Evolutionary conservation across 2,888 invertebrate species (phyloP).

Genomic region (Lymantria monacha): DNA sequence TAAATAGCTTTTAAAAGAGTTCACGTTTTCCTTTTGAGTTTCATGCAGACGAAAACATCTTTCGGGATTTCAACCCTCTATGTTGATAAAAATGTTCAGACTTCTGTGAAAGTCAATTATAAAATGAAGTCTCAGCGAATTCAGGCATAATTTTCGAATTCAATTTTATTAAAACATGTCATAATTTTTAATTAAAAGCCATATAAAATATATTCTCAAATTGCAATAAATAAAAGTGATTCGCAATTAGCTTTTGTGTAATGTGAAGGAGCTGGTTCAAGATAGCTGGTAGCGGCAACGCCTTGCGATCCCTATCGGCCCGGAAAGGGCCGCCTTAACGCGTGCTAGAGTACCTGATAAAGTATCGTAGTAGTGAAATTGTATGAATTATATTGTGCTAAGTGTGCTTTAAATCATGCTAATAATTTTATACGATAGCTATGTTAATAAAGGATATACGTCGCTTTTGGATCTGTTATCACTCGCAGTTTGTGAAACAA

Average conservation of each 20-base stretch:
- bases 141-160: not conserved
- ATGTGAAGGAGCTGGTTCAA: constrained; percentile 59
- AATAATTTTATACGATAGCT: constrained; percentile 43
- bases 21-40: constrained; percentile 52
- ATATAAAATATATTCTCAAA: constrained; percentile 12
- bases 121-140: not conserved
- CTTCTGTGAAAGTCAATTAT: constrained; percentile 10
- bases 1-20: constrained; percentile 75
- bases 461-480: not conserved
- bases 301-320: constrained; percentile 65
- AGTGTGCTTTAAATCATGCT: constrained; percentile 58
- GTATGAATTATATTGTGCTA: constrained; percentile 62
- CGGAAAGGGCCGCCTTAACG: constrained; percentile 58
- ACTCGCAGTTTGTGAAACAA: too few species aligned
- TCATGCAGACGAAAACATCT: constrained; percentile 33
- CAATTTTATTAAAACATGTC: not conserved
- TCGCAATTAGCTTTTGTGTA: constrained; percentile 64
- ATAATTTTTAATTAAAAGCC: not conserved
- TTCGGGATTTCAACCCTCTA: constrained; percentile 21
- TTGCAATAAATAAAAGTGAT: constrained; percentile 58
- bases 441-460: constrained; percentile 24
- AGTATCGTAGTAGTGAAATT: constrained; percentile 50
- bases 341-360: constrained; percentile 58
- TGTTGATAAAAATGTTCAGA: constrained; percentile 8
- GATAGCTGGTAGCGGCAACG: constrained; percentile 62